phyloP scores from a whole-genome alignment of 2,113 vertebrate species.

The Narcine bancroftii region DNA sequence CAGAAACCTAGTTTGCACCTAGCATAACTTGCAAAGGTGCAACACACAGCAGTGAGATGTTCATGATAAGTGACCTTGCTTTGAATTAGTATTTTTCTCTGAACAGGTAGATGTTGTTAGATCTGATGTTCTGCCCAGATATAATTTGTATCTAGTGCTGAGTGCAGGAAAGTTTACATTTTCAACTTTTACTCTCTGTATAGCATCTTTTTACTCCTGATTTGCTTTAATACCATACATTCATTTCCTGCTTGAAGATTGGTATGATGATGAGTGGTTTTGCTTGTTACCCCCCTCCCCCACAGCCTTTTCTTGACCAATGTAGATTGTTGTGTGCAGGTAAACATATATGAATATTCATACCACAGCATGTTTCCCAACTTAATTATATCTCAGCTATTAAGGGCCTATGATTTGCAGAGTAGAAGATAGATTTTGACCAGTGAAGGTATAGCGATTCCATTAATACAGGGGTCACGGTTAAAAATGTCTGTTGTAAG shows the following conservation, averaged over 20 bases:
- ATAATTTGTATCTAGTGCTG: not conserved
- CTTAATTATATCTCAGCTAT: not conserved
- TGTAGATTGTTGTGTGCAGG: not conserved
- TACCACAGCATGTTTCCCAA: not conserved
- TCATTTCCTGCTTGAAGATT: not conserved
- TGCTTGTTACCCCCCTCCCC: not conserved
- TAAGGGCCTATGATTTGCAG: not conserved
- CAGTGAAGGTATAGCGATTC: constrained; percentile 20
- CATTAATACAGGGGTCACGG: not conserved
- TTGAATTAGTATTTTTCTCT: not conserved
- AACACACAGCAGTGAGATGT: not conserved
- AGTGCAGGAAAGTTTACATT: not conserved
- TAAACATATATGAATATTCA: not conserved
- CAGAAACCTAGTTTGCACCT: not conserved
- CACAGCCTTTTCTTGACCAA: not conserved
- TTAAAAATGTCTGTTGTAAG: constrained; percentile 30
- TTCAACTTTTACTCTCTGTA: not conserved
- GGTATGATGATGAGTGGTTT: too few species aligned
- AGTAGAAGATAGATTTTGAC: not conserved
- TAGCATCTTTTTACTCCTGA: not conserved
- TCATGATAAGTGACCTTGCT: not conserved
- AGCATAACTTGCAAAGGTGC: not conserved
- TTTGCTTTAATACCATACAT: too few species aligned
- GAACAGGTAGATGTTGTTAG: not conserved
- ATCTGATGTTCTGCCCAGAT: too few species aligned